Evolutionary conservation across 2,797 vertebrate genomes (phyloP), one percentile per base, ranked within the genome.

Genomic region (Cheirogaleus major): DNA sequence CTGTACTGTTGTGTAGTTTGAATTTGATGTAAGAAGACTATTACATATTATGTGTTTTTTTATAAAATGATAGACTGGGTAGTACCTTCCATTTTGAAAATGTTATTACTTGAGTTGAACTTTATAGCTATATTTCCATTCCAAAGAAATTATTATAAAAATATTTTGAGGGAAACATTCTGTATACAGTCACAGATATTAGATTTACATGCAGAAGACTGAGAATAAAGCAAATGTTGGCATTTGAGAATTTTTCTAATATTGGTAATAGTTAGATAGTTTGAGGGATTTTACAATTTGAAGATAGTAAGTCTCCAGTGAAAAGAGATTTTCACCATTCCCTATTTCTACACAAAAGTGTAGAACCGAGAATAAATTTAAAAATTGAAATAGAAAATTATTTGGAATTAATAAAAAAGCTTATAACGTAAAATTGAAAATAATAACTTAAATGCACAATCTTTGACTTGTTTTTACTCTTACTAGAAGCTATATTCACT

Each of bases 21-120:
- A 78, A 90, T 92, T 93, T 65, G 35, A 63, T 70, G 59, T 43
- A 91, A 94, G 23, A 92, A 73, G 63, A 70, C 73, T 45, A 83
- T 45, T 69, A 38, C 32, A 41, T 32, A 41, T 35, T 81, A 10
- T 70, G 7, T 63, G 20, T 59, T 84, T 86, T 50, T 57, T 75
- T 27, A 55, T 52, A 88, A 48, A 73, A 95, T 38, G 30, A 79
- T n/a, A 4, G 43, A 84, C 4, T 17, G 1, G 32, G 43, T 72
- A 35, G 27, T 11, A 82, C 65, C 32, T 67, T 76, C 35, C 20
- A 72, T 65, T 84, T 95, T 2, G 69, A 82, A 89, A 89, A 27
- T 72, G 9, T 65, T 76, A 89, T 61, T 78, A 79, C 50, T 79
- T 75, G 22, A 80, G 13, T 43, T 84, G 27, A 91, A 57, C 6